Conservation (phyloP, 92 coral and sea anemone species). For the Desmophyllum pertusum region DNA sequence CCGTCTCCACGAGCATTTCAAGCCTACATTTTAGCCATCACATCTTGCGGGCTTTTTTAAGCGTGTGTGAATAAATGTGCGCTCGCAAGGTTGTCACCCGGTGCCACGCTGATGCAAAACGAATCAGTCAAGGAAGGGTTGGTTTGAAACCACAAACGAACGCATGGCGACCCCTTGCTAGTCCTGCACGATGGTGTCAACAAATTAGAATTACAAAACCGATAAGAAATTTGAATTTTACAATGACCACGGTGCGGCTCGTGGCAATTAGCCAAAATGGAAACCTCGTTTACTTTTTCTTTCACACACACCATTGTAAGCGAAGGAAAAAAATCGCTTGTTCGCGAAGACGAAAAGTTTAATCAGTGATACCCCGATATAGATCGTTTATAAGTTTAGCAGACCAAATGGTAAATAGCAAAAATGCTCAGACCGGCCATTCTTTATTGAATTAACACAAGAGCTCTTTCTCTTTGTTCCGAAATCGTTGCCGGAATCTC, state of each 20-base stretch:
- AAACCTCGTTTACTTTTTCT: background rate
- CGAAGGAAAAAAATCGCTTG: background rate
- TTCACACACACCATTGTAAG: background rate
- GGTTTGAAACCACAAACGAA: conserved; percentile 15
- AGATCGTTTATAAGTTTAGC: background rate
- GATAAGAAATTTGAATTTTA: conserved; percentile 38
- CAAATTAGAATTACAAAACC: conserved; percentile 49
- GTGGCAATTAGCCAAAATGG: background rate
- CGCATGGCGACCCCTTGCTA: conserved; percentile 22
- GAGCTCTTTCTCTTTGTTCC: conserved; percentile 8
- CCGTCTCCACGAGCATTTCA: background rate
- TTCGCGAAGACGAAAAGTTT: too few relatives aligned
- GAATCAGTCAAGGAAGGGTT: background rate
- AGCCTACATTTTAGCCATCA: background rate
- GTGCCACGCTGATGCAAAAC: conserved; percentile 16
- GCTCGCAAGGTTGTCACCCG: background rate
- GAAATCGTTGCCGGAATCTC: conserved; percentile 4
- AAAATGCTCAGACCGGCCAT: background rate
- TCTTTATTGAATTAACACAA: conserved; percentile 39
- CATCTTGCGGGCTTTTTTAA: background rate
- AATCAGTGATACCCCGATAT: background rate
- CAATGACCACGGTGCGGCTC: background rate
- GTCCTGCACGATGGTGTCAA: conserved; percentile 27
- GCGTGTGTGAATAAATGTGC: background rate
- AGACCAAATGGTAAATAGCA: background rate